Evolutionary conservation across 1,140 invertebrate genomes (phyloP), one percentile per base, ranked within the genome.

Genomic region (Pseudomyrmex concolor): DNA sequence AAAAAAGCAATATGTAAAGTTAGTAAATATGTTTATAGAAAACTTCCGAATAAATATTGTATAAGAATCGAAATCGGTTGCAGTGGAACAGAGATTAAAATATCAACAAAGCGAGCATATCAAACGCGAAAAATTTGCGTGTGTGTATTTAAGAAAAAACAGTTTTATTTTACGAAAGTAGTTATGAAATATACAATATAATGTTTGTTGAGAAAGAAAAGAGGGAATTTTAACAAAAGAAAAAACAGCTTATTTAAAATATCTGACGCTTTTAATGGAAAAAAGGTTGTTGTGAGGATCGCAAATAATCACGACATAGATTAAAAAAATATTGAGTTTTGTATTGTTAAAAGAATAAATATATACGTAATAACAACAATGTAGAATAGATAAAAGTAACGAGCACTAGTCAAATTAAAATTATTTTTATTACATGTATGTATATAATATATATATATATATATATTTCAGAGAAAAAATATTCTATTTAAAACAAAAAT

Each of bases 311-410:
- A 55, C 17, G 34, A 70, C 8, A 59, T 2, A 7, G n/a, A 59
- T 78, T 51, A 1, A 71, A 50, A 80, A 80, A 80, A 50, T 15
- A 59, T 34, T 34, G 7, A 57, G 2, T 48, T 48, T 34, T 51
- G 7, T 80, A 60, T 80, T 71, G 19, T 70, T 59, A 12, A 80
- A 17, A 48, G 19, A 80, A 80, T 80, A 80, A 80, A 80, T 80
- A 80, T 50, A 9, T n/a, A 25, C 25, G 12, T 57, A 68, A 25
- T 17, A 22, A 80, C 71, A 3, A 12, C 15, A 3, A 5, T 63
- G 48, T 59, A 71, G 19, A 80, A 48, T 48, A 71, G 19, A 80
- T 71, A 45, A 70, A 70, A 59, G 67, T 43, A 80, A 60, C 54
- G 19, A 50, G 67, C 43, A 80, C 66, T 70, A 17, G 64, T 19